phyloP scores from a whole-genome alignment of 2,888 invertebrate genomes.

The Ectobius pallidus region DNA sequence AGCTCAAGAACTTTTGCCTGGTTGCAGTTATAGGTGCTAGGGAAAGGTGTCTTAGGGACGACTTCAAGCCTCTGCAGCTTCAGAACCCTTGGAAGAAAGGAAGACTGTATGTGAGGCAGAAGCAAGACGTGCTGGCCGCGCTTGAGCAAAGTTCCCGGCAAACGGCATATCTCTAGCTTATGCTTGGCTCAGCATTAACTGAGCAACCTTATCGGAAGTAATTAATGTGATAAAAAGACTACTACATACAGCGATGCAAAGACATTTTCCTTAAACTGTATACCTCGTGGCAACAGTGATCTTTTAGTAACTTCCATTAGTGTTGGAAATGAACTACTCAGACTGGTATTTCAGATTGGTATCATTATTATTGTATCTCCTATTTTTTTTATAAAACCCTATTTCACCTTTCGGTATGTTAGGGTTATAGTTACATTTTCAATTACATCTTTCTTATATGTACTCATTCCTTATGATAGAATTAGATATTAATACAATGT shows the following conservation, averaged over 20 bases:
- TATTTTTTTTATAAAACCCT: too few relatives aligned
- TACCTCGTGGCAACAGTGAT: not conserved
- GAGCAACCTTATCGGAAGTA: not conserved
- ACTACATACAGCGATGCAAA: not conserved
- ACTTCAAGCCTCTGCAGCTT: slow-evolving; percentile 89
- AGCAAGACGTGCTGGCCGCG: slow-evolving; percentile 87
- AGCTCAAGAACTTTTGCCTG: slow-evolving; percentile 87
- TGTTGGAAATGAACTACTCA: not conserved
- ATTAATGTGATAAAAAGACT: not conserved
- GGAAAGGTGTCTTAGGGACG: slow-evolving; percentile 91
- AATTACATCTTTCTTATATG: too few relatives aligned
- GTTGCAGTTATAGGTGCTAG: slow-evolving; percentile 95
- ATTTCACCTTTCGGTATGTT: too few relatives aligned
- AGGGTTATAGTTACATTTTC: too few relatives aligned
- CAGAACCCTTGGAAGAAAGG: slow-evolving; percentile 98
- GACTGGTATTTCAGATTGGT: too few relatives aligned
- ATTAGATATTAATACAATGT: too few relatives aligned
- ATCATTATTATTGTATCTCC: too few relatives aligned
- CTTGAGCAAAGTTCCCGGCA: slow-evolving; percentile 87
- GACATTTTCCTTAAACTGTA: too few relatives aligned
- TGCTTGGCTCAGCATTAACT: not conserved
- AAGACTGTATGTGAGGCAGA: slow-evolving; percentile 87
- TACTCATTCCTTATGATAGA: too few relatives aligned
- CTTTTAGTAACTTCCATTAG: not conserved
- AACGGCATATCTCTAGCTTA: slow-evolving; percentile 62